Evolutionary conservation across 2,113 vertebrate species (phyloP).

Genomic region (Datnioides undecimradiatus): DNA sequence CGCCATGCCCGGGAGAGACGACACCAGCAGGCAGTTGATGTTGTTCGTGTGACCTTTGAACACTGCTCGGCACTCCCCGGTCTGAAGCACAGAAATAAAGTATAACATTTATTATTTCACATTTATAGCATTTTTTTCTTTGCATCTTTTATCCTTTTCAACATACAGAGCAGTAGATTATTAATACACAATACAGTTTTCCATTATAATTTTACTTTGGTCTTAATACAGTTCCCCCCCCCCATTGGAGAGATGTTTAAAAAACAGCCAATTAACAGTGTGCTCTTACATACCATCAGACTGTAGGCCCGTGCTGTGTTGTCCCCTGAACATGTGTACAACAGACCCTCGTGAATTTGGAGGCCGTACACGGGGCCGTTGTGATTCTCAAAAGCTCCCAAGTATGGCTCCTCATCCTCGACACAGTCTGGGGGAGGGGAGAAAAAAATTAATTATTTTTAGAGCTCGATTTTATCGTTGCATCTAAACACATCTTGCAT

Average conservation of each 20-base stretch:
- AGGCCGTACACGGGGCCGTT: conserved; percentile 90
- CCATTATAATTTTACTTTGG: no score
- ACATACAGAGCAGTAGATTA: no score
- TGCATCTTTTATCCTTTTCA: no score
- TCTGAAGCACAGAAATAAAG: conserved; percentile 78
- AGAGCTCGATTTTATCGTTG: background rate
- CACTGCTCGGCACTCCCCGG: conserved; percentile 86
- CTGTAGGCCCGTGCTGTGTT: conserved; percentile 91
- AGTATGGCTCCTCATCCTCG: conserved; percentile 87
- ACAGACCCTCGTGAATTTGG: conserved; percentile 89
- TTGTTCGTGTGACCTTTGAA: conserved; percentile 94
- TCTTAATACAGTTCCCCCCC: no score
- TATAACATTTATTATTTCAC: background rate
- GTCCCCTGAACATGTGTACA: conserved; percentile 96
- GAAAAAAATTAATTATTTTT: no score
- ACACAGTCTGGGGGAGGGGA: conserved; percentile 88
- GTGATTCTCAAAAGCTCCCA: conserved; percentile 91
- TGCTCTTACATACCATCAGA: conserved; percentile 85
- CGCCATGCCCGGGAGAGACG: conserved; percentile 82
- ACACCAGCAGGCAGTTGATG: conserved; percentile 93
- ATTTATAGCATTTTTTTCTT: no score
- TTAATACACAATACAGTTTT: no score
- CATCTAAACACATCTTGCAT: background rate
- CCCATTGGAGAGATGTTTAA: background rate
- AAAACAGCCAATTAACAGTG: background rate